A percentile compares a stretch with the other conserved stretches of the same genome.
Conservation (phyloP, 2,888 invertebrate species). For the Lepidocyrtinus sp. region DNA sequence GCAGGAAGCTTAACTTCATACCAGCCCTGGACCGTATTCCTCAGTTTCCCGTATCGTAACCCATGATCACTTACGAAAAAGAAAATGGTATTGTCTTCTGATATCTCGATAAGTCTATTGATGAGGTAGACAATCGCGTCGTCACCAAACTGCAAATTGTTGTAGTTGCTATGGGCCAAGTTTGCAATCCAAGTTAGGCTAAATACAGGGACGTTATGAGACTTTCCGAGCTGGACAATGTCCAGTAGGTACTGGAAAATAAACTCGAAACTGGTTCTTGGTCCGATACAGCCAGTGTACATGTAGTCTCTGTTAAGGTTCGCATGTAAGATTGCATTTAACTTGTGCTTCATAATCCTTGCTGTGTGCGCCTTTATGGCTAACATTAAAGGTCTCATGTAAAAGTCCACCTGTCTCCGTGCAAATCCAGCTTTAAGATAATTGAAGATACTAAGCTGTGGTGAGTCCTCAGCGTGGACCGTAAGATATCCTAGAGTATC, state of each 20-base stretch:
- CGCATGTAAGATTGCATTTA: neutral
- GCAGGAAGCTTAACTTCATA: constrained; percentile 73
- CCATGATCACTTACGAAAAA: constrained; percentile 85
- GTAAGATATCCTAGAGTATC: constrained; percentile 38
- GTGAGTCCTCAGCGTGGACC: constrained; percentile 50
- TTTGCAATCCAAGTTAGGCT: constrained; percentile 40
- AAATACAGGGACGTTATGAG: constrained; percentile 19
- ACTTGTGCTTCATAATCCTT: constrained; percentile 4
- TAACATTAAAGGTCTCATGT: constrained; percentile 51
- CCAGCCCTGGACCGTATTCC: constrained; percentile 81
- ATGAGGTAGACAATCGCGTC: neutral
- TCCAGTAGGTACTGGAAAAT: constrained; percentile 28
- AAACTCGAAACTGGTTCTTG: constrained; percentile 23
- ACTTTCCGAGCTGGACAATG: neutral
- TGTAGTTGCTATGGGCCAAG: constrained; percentile 25
- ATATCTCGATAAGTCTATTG: neutral
- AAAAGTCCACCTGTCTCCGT: constrained; percentile 49
- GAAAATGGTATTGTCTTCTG: constrained; percentile 79
- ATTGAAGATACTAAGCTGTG: constrained; percentile 46
- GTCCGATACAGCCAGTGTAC: constrained; percentile 33
- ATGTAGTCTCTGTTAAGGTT: neutral
- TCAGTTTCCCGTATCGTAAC: constrained; percentile 81
- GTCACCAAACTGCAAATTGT: constrained; percentile 25
- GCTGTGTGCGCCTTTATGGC: constrained; percentile 31
- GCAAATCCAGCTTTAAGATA: constrained; percentile 52